Base-by-base conservation (phyloP, 2,113 vertebrate species). In the Bos javanicus region DNA sequence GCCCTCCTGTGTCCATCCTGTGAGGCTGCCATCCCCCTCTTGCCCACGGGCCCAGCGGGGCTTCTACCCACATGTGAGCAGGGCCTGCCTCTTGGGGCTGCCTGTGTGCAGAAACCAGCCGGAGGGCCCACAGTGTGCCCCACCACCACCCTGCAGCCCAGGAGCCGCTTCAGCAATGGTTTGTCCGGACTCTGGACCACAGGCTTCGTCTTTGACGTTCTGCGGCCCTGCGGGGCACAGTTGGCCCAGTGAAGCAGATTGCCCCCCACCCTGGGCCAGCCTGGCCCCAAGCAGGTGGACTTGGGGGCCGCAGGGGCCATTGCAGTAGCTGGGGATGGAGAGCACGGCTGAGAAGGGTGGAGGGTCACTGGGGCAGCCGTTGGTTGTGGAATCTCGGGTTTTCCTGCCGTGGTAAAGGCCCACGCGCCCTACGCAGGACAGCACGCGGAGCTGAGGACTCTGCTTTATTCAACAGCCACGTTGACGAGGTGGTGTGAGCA, bases 381-480 rank as follows among this genome's bases (percentile, higher is more conserved):
- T 2, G 2, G 8, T 12, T 0, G 36, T 64, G 25, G 85, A 4
- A 8, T 56, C 5, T 1, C 1, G 0, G 26, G 1, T 13, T 16
- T n/a, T 33, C 39, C 26, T 15, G 52, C 86, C 1, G 1, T 0
- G 0, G 11, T 21, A 30, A n/a, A 30, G 54, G 39, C 23, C 14
- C 3, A 4, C 2, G 4, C 3, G 4, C 90, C 90, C 11, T 1
- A 90, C 43, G 59, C 48, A 14, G 52, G 52, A 54, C 57, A 17
- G 26, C 82, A 92, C 64, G 30, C 11, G 33, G 82, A 81, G 90
- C 56, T 15, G 1, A 78, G 52, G 11, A 85, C 93, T 88, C 62
- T 33, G 5, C 95, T 98, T 98, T 95, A 98, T 98, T 99, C 94
- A 97, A 98, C 74, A 93, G 89, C 94, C 94, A 97, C 78, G 96